Base-by-base conservation (phyloP, 2,113 vertebrate genomes). In the Catharus fuscescens region DNA sequence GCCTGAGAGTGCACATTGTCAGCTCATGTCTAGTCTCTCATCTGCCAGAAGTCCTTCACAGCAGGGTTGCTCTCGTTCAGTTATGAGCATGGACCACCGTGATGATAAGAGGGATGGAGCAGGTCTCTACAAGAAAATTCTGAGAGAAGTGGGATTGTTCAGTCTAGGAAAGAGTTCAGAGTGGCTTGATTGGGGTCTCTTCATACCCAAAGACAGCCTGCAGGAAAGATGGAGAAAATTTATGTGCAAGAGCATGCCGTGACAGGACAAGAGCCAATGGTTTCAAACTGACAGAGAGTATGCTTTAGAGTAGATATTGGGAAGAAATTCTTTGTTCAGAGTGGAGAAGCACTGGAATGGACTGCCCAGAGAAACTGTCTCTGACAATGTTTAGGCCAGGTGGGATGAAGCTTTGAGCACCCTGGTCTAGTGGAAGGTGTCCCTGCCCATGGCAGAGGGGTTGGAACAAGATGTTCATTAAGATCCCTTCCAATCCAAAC, bases 21-120 rank as follows among this genome's bases (percentile, higher is more conserved):
- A 52, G 32, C 28, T 73, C 28, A 24, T 20, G 12, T 14, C 12
- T 36, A 80, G 18, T 14, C 9, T 44, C 31, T n/a, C 32, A 45
- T 66, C 32, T 7, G 24, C 12, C 23, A 59, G 52, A 26, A 45
- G 18, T 29, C 28, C 23, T 44, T 50, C 26, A 6, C 28, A 23
- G 38, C 3, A 66, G 21, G 9, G 36, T 23, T 80, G 18, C 2
- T 45, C 18, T 24, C 0, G 0, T 44, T 38, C 60, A 59, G 29
- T 59, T 38, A 38, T 25, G n/a, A n/a, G 10, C 32, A 38, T 17
- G 28, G 21, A 36, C 23, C 38, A 73, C 28, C 36, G 17, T 11
- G 23, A 50, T 14, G 12, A 42, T 31, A 18, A 31, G 25, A 57
- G 9, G 9, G 5, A 48, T 56, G 20, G 15, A 59, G 12, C 9